Evolutionary conservation across 2,113 vertebrate genomes (phyloP).

Genomic region (Dromiciops gliroides): DNA sequence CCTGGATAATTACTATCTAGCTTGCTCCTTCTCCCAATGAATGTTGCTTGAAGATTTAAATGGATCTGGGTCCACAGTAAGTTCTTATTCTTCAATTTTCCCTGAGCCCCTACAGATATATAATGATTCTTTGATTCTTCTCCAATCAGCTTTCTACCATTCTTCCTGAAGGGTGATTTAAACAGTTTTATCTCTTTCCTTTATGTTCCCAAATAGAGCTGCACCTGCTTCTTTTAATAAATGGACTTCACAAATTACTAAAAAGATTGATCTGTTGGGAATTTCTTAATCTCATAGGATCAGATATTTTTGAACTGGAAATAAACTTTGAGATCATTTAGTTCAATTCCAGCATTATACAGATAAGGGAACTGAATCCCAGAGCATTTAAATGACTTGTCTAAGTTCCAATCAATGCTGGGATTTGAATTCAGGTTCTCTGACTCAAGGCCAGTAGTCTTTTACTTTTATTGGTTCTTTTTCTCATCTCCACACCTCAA

Average conservation of each 20-base stretch:
- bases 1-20: not conserved
- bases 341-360: not conserved
- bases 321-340: not conserved
- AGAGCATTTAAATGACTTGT: not conserved
- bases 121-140: not conserved
- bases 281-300: not conserved
- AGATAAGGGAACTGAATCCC: not conserved
- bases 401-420: not conserved
- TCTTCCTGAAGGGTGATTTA: not conserved
- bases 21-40: not conserved
- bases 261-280: not conserved
- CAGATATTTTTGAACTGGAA: not conserved
- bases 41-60: not conserved
- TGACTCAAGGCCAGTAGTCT: not conserved
- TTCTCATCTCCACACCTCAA: not conserved
- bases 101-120: not conserved
- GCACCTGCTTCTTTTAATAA: not conserved
- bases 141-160: not conserved
- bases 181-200: not conserved
- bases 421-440: not conserved
- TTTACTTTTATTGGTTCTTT: not conserved
- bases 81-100: not conserved
- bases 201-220: not conserved
- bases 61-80: not conserved
- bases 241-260: not conserved